Conservation (phyloP, 1,140 invertebrate genomes). For the Rhynchophorus ferrugineus region DNA sequence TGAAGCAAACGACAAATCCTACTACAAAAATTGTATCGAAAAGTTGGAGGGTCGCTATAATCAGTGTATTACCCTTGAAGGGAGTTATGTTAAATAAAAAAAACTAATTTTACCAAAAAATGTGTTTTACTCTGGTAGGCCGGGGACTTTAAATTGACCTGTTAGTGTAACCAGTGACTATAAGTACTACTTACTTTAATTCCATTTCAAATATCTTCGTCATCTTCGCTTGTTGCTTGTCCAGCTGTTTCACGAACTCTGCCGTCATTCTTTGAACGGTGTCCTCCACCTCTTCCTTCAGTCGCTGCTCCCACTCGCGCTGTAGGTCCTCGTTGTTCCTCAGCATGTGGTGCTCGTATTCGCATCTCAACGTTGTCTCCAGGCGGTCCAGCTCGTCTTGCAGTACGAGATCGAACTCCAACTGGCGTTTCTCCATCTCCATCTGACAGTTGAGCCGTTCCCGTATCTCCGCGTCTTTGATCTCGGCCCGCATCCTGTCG, state of each 20-base stretch:
- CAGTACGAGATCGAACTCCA: constrained; percentile 31
- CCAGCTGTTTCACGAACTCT: constrained; percentile 37
- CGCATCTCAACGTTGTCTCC: constrained; percentile 2
- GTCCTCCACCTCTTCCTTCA: constrained; percentile 31
- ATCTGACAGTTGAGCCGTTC: constrained; percentile 26
- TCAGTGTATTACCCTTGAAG: no score
- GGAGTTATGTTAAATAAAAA: no score
- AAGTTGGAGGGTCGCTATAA: no score
- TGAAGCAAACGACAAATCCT: no score
- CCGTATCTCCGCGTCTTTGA: constrained; percentile 22
- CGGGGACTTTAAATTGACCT: no score
- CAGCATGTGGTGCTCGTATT: not conserved
- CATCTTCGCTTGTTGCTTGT: constrained; percentile 28
- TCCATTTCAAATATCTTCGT: constrained; percentile 36
- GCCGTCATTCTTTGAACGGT: constrained; percentile 36
- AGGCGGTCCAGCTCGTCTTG: constrained; percentile 23
- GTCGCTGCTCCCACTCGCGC: constrained; percentile 30
- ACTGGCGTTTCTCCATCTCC: constrained; percentile 26
- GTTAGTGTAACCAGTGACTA: no score
- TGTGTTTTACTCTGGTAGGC: no score
- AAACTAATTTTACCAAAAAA: no score
- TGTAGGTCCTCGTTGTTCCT: constrained; percentile 25
- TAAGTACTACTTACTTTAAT: no score
- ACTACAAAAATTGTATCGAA: no score
- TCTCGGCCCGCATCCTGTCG: constrained; percentile 14